Evolutionary conservation across 2,113 vertebrate genomes (phyloP).

Genomic region (Coreoperca whiteheadi): DNA sequence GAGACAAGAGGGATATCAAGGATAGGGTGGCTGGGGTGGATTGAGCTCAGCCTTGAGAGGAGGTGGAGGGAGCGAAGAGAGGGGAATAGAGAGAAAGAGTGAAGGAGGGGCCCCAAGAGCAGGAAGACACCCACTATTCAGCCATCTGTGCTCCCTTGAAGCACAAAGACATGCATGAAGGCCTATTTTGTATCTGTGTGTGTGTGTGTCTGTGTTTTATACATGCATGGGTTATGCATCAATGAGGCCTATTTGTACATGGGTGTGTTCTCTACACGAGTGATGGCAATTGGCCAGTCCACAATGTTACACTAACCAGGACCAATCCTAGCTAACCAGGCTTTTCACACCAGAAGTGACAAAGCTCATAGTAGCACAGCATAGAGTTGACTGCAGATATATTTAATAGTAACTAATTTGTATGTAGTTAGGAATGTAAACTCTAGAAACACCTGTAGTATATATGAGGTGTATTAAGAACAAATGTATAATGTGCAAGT

Average conservation of each 20-base stretch:
- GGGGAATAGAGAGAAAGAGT: conserved; percentile 20
- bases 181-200: conserved; percentile 16
- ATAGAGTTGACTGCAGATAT: not conserved
- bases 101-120: conserved; percentile 57
- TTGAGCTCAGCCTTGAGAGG: conserved; percentile 47
- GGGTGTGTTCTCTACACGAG: conserved; percentile 40
- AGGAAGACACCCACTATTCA: conserved; percentile 77
- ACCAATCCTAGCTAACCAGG: conserved; percentile 3
- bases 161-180: conserved; percentile 56
- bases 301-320: conserved; percentile 14
- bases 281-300: conserved; percentile 34
- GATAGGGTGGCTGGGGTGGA: conserved; percentile 17
- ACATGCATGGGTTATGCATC: conserved; percentile 31
- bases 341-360: conserved; percentile 9
- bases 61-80: conserved; percentile 19
- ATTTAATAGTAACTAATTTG: not conserved
- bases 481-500: not conserved
- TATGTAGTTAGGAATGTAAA: not conserved
- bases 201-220: conserved; percentile 31
- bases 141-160: conserved; percentile 80
- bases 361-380: not conserved
- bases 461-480: no score
- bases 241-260: conserved; percentile 30
- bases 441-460: not conserved
- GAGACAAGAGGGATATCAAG: conserved; percentile 32